These are phyloP conservation scores for Pygoscelis antarcticus DNA, from an alignment of 2,113 vertebrate species.

Conservation along the genomic window DNA sequence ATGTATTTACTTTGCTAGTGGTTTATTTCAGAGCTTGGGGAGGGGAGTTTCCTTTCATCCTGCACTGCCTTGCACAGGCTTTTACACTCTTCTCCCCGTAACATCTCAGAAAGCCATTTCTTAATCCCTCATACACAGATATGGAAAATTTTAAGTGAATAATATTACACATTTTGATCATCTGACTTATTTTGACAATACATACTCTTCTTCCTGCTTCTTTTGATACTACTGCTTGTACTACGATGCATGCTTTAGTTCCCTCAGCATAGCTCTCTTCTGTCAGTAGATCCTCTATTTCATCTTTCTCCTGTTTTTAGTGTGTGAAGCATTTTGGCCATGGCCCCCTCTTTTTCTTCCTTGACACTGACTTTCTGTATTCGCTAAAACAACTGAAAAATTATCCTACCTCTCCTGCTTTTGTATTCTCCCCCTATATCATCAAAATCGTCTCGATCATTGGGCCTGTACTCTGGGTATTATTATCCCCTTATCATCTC, in stretches of 20 bases:
- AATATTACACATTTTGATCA: not conserved
- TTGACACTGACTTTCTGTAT: not conserved
- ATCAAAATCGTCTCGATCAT: not conserved
- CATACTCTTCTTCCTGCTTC: not conserved
- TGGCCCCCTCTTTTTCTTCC: not conserved
- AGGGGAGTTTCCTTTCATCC: not conserved
- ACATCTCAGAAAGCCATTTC: not conserved
- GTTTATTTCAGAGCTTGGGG: not conserved
- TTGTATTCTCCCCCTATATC: not conserved
- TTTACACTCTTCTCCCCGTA: not conserved
- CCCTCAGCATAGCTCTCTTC: not conserved
- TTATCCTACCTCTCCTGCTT: not conserved
- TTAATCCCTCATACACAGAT: not conserved
- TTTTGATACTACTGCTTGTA: not conserved
- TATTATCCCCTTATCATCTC: not conserved
- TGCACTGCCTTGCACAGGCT: not conserved
- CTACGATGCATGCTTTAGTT: not conserved
- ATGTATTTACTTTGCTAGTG: not conserved
- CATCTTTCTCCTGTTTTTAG: not conserved
- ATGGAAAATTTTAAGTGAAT: not conserved
- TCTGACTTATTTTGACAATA: not conserved
- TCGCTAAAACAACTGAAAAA: not conserved
- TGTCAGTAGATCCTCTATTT: not conserved
- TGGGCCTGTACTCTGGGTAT: not conserved
- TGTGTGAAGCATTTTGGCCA: not conserved